phyloP scores from a whole-genome alignment of 2,888 invertebrate species.

The Pristionchus arcanus region DNA sequence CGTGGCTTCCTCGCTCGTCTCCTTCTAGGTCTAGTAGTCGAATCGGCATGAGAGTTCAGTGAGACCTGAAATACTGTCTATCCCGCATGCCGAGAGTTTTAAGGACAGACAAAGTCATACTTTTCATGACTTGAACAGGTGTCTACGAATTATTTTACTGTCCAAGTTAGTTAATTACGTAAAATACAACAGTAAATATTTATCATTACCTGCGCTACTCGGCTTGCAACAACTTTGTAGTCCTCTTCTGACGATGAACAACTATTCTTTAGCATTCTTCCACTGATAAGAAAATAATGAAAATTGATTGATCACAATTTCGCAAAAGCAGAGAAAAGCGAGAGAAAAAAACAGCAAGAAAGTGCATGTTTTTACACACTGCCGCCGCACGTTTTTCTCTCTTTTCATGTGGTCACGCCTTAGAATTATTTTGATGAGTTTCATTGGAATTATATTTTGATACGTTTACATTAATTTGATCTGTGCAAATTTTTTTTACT shows the following conservation, averaged over 20 bases:
- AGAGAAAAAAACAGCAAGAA: not conserved
- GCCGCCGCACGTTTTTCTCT: not conserved
- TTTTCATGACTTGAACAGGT: too few relatives aligned
- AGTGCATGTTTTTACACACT: not conserved
- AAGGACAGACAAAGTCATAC: too few relatives aligned
- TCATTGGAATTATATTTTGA: too few relatives aligned
- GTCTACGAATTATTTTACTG: too few relatives aligned
- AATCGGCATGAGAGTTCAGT: slow-evolving; percentile 5
- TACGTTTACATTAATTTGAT: not conserved
- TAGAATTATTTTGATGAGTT: too few relatives aligned
- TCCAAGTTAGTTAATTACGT: not conserved
- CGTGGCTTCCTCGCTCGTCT: slow-evolving; percentile 50
- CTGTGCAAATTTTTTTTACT: not conserved
- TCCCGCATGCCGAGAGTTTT: too few relatives aligned
- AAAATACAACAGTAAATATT: not conserved
- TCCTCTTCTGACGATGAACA: slow-evolving; percentile 34
- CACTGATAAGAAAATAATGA: not conserved
- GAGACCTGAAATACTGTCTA: not conserved
- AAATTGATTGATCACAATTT: not conserved
- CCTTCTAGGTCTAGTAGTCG: slow-evolving; percentile 4
- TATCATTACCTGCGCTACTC: not conserved
- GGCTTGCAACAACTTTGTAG: slow-evolving; percentile 13
- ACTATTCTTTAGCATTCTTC: slow-evolving; percentile 28
- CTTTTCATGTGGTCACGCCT: too few relatives aligned
- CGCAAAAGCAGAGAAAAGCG: not conserved